Conservation (phyloP, 2,797 vertebrate genomes). For the Lepilemur septentrionalis region DNA sequence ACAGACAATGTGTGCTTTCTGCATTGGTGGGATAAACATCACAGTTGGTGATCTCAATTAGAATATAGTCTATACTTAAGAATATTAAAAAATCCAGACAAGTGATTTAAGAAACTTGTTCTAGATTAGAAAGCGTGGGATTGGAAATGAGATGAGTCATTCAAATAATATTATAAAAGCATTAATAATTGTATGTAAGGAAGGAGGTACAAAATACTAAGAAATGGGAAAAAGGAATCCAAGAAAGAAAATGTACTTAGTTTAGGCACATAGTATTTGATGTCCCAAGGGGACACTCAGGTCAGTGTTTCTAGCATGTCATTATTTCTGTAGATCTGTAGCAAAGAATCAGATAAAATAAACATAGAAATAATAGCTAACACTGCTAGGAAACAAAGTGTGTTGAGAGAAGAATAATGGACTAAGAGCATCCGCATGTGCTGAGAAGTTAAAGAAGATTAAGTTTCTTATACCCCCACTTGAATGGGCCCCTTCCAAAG, state of each 20-base stretch:
- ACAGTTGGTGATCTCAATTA: neutral
- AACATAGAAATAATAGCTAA: neutral
- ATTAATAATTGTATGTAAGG: neutral
- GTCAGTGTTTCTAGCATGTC: neutral
- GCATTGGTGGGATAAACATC: neutral
- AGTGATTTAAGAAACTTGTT: neutral
- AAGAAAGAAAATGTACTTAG: neutral
- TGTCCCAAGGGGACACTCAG: neutral
- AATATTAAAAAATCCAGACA: neutral
- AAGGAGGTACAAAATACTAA: neutral
- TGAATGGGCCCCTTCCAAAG: neutral
- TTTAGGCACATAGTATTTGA: neutral
- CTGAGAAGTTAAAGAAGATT: neutral
- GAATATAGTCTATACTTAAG: neutral
- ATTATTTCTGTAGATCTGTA: neutral
- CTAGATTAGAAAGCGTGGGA: neutral
- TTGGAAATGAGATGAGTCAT: neutral
- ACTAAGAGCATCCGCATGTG: neutral
- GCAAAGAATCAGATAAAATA: neutral
- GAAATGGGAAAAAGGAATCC: neutral
- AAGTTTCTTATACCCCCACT: neutral
- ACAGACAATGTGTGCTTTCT: neutral
- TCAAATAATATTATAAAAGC: neutral
- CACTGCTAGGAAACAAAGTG: neutral
- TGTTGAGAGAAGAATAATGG: neutral